phyloP scores from a whole-genome alignment of 2,797 vertebrate species.

The Choloepus didactylus region DNA sequence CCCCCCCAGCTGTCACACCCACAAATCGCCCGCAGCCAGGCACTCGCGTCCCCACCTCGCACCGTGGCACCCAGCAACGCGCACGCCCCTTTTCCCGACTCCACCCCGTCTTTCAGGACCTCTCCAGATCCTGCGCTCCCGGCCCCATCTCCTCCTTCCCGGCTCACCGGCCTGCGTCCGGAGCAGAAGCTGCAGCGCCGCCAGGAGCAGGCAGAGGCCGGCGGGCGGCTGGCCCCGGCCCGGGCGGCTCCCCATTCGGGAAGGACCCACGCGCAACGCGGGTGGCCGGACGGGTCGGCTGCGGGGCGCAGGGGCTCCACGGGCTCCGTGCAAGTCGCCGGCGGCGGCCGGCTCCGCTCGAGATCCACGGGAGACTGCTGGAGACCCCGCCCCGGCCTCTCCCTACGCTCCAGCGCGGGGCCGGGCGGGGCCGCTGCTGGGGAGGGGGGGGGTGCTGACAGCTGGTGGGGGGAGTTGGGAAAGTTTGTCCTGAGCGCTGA shows the following conservation, averaged over 20 bases:
- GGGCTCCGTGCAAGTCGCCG: not conserved
- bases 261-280: not conserved
- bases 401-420: conserved; percentile 59
- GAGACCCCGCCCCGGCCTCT: conserved; percentile 75
- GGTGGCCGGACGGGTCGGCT: not conserved
- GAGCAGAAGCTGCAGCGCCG: conserved; percentile 61
- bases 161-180: conserved; percentile 73
- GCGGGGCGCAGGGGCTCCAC: conserved; percentile 51
- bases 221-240: conserved; percentile 50
- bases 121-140: not conserved
- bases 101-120: not conserved
- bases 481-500: conserved; percentile 67
- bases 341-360: conserved; percentile 18
- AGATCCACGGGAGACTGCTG: conserved; percentile 49
- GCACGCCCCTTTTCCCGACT: not conserved
- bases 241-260: conserved; percentile 64
- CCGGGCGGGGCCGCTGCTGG: conserved; percentile 26
- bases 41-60: not conserved
- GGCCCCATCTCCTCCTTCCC: not conserved
- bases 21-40: not conserved
- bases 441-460: conserved; percentile 19
- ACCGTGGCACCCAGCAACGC: not conserved
- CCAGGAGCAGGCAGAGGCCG: conserved; percentile 71
- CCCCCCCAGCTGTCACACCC: conserved; percentile 3
- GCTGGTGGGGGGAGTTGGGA: conserved; percentile 60